These are phyloP conservation scores for Progne subis DNA, from an alignment of 2,113 vertebrate species.

Conservation along the genomic window DNA sequence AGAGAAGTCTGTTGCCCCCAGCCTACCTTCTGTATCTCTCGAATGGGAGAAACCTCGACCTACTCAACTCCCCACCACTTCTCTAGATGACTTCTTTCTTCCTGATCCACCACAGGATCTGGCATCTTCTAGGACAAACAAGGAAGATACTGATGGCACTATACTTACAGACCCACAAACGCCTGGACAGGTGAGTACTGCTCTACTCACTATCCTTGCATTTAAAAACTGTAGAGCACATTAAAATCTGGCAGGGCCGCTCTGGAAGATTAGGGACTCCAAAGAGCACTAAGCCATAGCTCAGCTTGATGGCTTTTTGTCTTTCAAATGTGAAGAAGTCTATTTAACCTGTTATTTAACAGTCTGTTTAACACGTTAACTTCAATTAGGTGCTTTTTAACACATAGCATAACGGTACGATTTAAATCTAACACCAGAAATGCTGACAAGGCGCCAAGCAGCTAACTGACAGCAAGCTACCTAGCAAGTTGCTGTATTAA, in stretches of 20 bases:
- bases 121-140: conserved; percentile 16
- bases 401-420: background rate
- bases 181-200: conserved; percentile 82
- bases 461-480: background rate
- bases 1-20: conserved; percentile 53
- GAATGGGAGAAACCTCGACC: conserved; percentile 84
- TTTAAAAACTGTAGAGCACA: background rate
- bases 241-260: background rate
- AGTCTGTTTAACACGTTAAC: background rate
- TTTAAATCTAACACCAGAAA: background rate
- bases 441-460: background rate
- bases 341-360: background rate
- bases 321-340: background rate
- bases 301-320: background rate
- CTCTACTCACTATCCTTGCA: background rate
- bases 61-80: conserved; percentile 71
- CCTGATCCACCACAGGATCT: conserved; percentile 65
- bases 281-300: background rate
- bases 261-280: background rate
- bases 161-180: conserved; percentile 67
- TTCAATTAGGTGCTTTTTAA: background rate
- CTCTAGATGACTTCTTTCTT: conserved; percentile 76
- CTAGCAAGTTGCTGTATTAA: background rate
- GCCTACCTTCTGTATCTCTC: conserved; percentile 27
- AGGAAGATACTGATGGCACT: conserved; percentile 55